phyloP scores from a whole-genome alignment of 1,140 invertebrate species.

The Drosophila willistoni region DNA sequence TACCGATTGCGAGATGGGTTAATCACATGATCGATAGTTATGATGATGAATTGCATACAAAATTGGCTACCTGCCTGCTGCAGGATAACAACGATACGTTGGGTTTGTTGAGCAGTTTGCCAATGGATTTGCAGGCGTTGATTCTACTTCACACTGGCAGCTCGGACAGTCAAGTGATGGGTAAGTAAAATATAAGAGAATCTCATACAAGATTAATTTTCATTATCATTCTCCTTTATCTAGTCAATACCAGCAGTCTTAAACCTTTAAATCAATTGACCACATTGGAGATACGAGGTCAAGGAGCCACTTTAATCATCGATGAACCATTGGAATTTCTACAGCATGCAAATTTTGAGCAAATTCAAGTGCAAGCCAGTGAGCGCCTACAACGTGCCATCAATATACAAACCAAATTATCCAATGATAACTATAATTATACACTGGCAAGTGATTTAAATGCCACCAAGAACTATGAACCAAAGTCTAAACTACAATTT shows the following conservation, averaged over 20 bases:
- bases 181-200: constrained; percentile 36
- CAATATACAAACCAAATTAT: constrained; percentile 52
- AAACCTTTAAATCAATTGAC: constrained; percentile 84
- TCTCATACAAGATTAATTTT: not conserved
- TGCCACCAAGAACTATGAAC: constrained; percentile 35
- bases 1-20: constrained; percentile 84
- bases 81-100: constrained; percentile 83
- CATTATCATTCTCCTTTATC: constrained; percentile 15
- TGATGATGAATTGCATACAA: constrained; percentile 80
- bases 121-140: constrained; percentile 85
- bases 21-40: constrained; percentile 65
- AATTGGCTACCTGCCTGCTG: constrained; percentile 86
- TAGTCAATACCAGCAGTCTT: constrained; percentile 84
- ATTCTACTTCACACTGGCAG: constrained; percentile 84
- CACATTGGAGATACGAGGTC: constrained; percentile 86
- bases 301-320: constrained; percentile 75
- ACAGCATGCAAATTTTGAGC: constrained; percentile 84
- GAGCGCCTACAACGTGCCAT: constrained; percentile 75
- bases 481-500: constrained; percentile 47
- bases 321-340: constrained; percentile 82
- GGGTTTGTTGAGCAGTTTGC: constrained; percentile 84
- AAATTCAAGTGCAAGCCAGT: constrained; percentile 62
- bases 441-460: constrained; percentile 63
- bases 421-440: constrained; percentile 73
- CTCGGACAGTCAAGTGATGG: constrained; percentile 67